These are phyloP conservation scores for Lepus americanus DNA, from an alignment of 2,113 vertebrate genomes.

Conservation along the genomic window DNA sequence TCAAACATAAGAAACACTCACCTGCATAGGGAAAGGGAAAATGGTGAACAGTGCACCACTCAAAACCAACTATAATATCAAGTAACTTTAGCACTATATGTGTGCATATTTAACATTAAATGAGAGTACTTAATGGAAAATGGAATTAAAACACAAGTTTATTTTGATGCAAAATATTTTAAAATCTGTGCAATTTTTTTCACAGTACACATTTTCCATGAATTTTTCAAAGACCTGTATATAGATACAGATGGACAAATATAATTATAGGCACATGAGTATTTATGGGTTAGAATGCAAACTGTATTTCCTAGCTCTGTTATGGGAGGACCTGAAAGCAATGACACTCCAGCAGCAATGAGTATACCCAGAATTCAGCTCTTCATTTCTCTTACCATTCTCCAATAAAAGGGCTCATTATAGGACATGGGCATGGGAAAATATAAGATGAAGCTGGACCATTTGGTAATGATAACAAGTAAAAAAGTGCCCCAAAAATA, in stretches of 20 bases:
- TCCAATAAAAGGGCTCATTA: neutral
- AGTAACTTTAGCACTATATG: neutral
- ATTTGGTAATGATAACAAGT: neutral
- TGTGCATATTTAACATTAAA: neutral
- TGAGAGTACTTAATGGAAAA: too few relatives aligned
- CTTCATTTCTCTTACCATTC: neutral
- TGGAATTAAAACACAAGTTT: too few relatives aligned
- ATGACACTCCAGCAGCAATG: neutral
- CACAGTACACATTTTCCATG: too few relatives aligned
- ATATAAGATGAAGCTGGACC: neutral
- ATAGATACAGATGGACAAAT: neutral
- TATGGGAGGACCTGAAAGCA: neutral
- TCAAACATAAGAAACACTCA: slow-evolving; percentile 7
- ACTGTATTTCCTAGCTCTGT: neutral
- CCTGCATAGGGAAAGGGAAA: neutral
- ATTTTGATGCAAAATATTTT: too few relatives aligned
- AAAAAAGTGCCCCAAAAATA: neutral
- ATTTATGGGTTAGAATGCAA: neutral
- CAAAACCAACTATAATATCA: neutral
- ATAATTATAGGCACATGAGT: neutral
- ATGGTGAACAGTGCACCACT: neutral
- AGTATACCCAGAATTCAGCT: neutral
- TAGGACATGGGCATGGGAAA: neutral
- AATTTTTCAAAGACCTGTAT: too few relatives aligned
- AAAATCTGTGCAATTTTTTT: too few relatives aligned